A percentile compares a stretch with the other conserved stretches of the same genome.
phyloP scores from a whole-genome alignment of 2,797 vertebrate species.

The Toxotes lorentzi region DNA sequence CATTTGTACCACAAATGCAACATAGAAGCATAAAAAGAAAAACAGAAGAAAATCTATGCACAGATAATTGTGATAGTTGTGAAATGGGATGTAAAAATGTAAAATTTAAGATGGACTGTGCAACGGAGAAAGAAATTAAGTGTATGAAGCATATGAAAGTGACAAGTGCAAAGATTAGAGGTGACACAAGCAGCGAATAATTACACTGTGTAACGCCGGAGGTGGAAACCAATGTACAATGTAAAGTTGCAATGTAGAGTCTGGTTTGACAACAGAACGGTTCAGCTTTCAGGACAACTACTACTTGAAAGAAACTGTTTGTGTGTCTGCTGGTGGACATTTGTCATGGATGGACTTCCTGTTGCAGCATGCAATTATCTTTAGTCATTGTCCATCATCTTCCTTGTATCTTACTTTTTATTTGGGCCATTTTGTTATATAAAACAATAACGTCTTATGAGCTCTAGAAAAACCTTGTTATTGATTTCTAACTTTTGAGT shows the following conservation, averaged over 20 bases:
- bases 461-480: too few species aligned
- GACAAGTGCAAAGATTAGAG: background rate
- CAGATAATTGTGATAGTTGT: background rate
- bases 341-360: too few species aligned
- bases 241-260: background rate
- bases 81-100: background rate
- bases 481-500: too few species aligned
- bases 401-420: too few species aligned
- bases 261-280: background rate
- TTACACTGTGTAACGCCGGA: background rate
- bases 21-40: background rate
- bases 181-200: background rate
- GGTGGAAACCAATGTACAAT: background rate
- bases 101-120: background rate
- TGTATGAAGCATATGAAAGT: background rate
- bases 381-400: background rate
- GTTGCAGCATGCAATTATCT: too few species aligned
- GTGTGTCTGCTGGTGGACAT: too few species aligned
- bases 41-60: background rate
- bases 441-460: too few species aligned
- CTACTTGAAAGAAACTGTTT: too few species aligned
- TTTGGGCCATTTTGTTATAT: too few species aligned
- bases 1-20: background rate
- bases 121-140: too few species aligned
- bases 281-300: background rate